A percentile compares a stretch with the other conserved stretches of the same genome.
Conservation (phyloP, 2,797 vertebrate species). For the Borostomias antarcticus region DNA sequence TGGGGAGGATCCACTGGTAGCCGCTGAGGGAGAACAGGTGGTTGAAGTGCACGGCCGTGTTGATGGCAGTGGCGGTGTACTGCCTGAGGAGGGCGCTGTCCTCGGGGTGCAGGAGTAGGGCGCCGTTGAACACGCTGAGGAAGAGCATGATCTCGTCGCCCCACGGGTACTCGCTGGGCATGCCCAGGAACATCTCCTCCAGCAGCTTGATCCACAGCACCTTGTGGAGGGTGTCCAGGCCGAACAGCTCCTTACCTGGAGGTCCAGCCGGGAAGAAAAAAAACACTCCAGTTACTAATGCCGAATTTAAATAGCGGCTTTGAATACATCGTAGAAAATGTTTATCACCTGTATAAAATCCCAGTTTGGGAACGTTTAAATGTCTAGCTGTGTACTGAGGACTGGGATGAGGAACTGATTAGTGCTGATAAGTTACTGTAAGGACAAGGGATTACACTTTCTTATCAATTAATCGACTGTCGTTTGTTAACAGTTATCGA, state of each 20-base stretch:
- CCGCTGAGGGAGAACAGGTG: constrained; percentile 98
- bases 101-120: constrained; percentile 94
- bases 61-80: constrained; percentile 96
- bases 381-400: too few species aligned
- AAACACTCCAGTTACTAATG: too few species aligned
- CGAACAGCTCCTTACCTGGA: constrained; percentile 95
- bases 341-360: too few species aligned
- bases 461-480: too few species aligned
- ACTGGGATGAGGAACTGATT: too few species aligned
- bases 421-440: too few species aligned
- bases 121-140: constrained; percentile 96
- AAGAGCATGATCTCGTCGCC: constrained; percentile 99
- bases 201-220: constrained; percentile 98
- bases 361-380: too few species aligned
- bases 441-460: too few species aligned
- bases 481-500: too few species aligned
- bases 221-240: constrained; percentile 96
- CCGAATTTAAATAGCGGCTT: too few species aligned
- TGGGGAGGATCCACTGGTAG: constrained; percentile 98
- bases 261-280: background rate
- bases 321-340: too few species aligned
- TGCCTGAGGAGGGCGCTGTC: constrained; percentile 95
- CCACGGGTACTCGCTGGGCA: constrained; percentile 99
- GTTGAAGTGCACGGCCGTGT: constrained; percentile 97
- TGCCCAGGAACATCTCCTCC: constrained; percentile 98